phyloP scores from a whole-genome alignment of 2,113 vertebrate species.

The Poecilia latipinna region DNA sequence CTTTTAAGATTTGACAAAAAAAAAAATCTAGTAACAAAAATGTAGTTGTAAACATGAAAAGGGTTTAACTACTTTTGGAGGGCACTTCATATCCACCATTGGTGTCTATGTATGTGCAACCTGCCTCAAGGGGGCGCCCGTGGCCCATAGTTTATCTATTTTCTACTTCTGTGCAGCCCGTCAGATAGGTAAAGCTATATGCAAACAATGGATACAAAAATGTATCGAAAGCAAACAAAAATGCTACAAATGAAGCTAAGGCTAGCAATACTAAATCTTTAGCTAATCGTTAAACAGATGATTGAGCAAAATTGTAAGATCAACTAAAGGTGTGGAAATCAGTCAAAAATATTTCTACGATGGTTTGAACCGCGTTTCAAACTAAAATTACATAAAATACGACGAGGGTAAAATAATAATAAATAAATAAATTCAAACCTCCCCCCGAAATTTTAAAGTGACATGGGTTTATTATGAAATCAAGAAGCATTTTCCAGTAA shows the following conservation, averaged over 20 bases:
- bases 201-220: background rate
- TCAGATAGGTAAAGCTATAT: background rate
- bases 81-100: too few species aligned
- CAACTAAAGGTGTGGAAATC: background rate
- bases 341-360: background rate
- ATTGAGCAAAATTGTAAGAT: background rate
- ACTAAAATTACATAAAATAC: too few species aligned
- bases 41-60: background rate
- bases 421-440: background rate
- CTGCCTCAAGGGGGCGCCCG: constrained; percentile 71
- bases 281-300: background rate
- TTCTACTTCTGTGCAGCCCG: constrained; percentile 37
- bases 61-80: too few species aligned
- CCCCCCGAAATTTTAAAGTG: background rate
- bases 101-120: background rate
- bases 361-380: too few species aligned
- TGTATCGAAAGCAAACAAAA: background rate
- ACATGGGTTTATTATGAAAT: background rate
- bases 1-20: background rate
- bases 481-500: too few species aligned
- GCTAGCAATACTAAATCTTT: background rate
- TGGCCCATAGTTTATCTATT: constrained; percentile 7
- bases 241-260: background rate
- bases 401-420: background rate
- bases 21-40: background rate